Conservation (phyloP, 2,888 invertebrate genomes). For the Dynastes grantii region DNA sequence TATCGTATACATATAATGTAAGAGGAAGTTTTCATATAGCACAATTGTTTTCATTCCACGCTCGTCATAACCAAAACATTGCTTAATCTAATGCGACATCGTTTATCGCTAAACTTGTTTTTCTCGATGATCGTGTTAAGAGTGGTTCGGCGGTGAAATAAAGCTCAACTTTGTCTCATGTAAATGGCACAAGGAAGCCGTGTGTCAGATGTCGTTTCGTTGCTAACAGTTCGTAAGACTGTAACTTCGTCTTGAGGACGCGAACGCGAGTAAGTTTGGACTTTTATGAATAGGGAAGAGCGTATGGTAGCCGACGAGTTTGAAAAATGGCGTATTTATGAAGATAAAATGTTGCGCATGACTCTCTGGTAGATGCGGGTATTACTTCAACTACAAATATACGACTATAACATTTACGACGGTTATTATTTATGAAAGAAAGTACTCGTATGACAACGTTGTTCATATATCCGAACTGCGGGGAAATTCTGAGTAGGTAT, state of each 20-base stretch:
- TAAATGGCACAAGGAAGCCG: background rate
- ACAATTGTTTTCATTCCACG: slow-evolving; percentile 28
- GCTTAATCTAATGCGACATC: slow-evolving; percentile 5
- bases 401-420: background rate
- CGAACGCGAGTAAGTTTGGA: background rate
- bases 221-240: slow-evolving; percentile 10
- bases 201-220: slow-evolving; percentile 24
- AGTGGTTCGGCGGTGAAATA: slow-evolving; percentile 7
- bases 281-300: slow-evolving; percentile 7
- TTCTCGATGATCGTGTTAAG: slow-evolving; percentile 15
- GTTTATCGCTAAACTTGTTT: slow-evolving; percentile 18
- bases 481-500: too few relatives aligned
- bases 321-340: slow-evolving; percentile 3
- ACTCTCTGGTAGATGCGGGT: background rate
- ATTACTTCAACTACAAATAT: slow-evolving; percentile 15
- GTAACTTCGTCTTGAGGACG: background rate
- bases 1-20: background rate
- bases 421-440: background rate
- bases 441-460: background rate
- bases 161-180: slow-evolving; percentile 28
- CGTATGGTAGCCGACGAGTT: background rate
- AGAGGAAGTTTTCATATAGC: slow-evolving; percentile 2
- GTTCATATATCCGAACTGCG: background rate
- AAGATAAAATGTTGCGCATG: slow-evolving; percentile 19
- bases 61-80: slow-evolving; percentile 12